Percentiles rank a stretch among this genome's conserved stretches.
Conservation (phyloP, 2,797 vertebrate species). For the Clarias platycephalus region DNA sequence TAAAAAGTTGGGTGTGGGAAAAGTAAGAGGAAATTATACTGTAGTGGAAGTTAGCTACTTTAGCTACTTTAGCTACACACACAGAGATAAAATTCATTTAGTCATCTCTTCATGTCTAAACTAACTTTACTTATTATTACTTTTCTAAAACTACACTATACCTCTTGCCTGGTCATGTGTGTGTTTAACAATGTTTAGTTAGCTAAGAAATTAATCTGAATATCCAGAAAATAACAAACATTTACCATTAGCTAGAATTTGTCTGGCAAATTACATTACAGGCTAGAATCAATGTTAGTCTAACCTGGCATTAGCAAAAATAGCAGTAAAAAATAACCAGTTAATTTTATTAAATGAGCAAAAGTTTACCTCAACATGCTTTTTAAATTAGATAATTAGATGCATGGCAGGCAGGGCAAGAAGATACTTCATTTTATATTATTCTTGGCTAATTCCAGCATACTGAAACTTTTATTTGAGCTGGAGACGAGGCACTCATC, state of each 20-base stretch:
- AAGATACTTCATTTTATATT: not conserved
- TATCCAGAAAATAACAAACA: not conserved
- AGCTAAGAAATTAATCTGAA: not conserved
- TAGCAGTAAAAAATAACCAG: not conserved
- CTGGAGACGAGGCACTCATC: no score
- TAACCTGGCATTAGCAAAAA: not conserved
- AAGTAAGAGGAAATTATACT: not conserved
- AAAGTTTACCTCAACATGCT: not conserved
- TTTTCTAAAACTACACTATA: not conserved
- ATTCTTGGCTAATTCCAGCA: not conserved
- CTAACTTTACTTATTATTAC: not conserved
- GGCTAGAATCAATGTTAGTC: not conserved
- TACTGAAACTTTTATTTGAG: not conserved
- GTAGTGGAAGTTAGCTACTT: not conserved
- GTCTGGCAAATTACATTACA: not conserved
- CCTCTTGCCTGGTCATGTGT: not conserved
- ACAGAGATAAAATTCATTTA: not conserved
- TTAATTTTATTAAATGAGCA: not conserved
- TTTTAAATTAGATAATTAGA: not conserved
- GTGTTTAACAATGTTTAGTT: not conserved
- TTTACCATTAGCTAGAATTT: not conserved
- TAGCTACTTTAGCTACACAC: no score
- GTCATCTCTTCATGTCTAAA: not conserved
- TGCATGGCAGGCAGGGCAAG: not conserved
- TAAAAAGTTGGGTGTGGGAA: not conserved